Evolutionary conservation across 2,888 invertebrate genomes (phyloP), one percentile per base, ranked within the genome.

Genomic region (Heteromyza rotundicornis): DNA sequence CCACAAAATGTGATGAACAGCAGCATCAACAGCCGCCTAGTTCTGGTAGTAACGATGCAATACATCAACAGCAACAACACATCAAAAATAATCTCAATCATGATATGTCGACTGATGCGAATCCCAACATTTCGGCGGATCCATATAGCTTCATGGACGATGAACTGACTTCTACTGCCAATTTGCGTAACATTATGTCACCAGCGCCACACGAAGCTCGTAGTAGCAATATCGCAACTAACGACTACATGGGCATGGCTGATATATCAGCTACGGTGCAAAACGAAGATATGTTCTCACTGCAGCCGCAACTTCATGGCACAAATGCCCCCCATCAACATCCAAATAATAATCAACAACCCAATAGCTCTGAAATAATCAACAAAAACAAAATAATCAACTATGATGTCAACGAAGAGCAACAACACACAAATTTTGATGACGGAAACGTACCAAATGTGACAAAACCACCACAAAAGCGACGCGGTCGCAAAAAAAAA

Each of bases 131-230:
- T 10, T 53, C 67, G 3, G 90, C 90, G 72, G 93, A 93, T 82
- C 92, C 93, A 2, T 94, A 94, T 82, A 92, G 91, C 77, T 94
- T 94, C 84, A 92, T 94, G 67, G 92, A 92, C 80, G 93, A 93
- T 78, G 92, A 92, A 22, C 63, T 76, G 10, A 70, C 71, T 56
- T 68, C 66, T 35, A 70, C 72, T 52, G 68, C 64, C 19, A 70
- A 70, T 59, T 74, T 80, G 64, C 76, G 76, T 1, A 68, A 78
- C 59, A 68, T 74, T 57, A 72, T 78, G 59, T 72, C 79, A 5
- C 67, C 73, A 55, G 59, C 60, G 7, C 52, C 61, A 32, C 8
- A 20, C 19, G 22, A 23, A 19, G 2, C 50, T 8, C 22, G 50
- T 50, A 2, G 24, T 24, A 27, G 10, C 20, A 3, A 10, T 12